phyloP scores from a whole-genome alignment of 2,888 invertebrate species.

The Drosophila barbarae region DNA sequence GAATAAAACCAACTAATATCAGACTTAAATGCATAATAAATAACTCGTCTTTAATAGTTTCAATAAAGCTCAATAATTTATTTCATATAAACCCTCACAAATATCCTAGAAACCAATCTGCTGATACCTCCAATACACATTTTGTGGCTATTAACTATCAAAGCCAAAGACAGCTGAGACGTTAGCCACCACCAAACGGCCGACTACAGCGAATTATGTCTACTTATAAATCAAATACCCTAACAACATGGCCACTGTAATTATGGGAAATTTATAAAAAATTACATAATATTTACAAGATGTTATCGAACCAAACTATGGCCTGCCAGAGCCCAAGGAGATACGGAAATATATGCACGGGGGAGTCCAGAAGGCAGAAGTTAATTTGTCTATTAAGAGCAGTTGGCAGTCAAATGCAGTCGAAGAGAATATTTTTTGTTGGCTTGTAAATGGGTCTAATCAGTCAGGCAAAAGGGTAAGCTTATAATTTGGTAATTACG shows the following conservation, averaged over 20 bases:
- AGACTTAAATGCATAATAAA: neutral
- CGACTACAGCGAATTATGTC: slow-evolving; percentile 21
- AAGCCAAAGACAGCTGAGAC: slow-evolving; percentile 19
- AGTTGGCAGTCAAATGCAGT: slow-evolving; percentile 51
- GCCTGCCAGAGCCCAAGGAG: slow-evolving; percentile 34
- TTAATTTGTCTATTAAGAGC: slow-evolving; percentile 73
- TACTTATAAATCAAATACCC: slow-evolving; percentile 69
- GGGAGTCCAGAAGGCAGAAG: slow-evolving; percentile 30
- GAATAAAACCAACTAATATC: neutral
- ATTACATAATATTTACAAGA: slow-evolving; percentile 75
- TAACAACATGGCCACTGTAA: slow-evolving; percentile 65
- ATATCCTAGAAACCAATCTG: neutral
- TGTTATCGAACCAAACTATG: slow-evolving; percentile 66
- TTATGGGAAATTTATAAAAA: slow-evolving; percentile 71
- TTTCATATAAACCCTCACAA: neutral
- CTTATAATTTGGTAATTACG: slow-evolving; percentile 77
- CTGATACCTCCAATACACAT: neutral
- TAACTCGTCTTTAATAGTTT: neutral
- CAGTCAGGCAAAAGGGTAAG: slow-evolving; percentile 76
- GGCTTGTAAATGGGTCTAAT: slow-evolving; percentile 73
- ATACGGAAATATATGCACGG: slow-evolving; percentile 13
- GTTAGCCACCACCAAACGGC: slow-evolving; percentile 25
- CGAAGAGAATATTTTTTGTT: slow-evolving; percentile 32
- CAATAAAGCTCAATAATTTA: neutral
- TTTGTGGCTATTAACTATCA: slow-evolving; percentile 4